These are phyloP conservation scores for Menidia beryllina DNA, from an alignment of 2,113 vertebrate species.

Conservation along the genomic window DNA sequence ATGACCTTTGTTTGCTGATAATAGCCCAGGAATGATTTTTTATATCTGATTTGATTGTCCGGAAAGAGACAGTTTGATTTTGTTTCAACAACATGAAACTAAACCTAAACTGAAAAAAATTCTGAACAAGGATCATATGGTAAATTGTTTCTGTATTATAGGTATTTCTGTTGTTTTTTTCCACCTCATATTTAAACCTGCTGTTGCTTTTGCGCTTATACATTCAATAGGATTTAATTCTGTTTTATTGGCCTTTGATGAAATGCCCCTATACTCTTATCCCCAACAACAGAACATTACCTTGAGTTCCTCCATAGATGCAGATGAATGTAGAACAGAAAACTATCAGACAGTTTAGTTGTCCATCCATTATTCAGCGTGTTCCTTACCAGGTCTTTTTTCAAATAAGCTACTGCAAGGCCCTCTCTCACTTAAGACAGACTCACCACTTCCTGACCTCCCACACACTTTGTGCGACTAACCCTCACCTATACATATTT, in stretches of 20 bases:
- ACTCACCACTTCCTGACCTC: constrained; percentile 58
- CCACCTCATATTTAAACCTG: background rate
- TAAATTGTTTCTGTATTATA: no score
- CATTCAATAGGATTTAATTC: background rate
- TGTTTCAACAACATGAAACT: no score
- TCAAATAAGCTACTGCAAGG: background rate
- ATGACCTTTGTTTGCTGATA: no score
- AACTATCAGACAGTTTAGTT: constrained; percentile 13
- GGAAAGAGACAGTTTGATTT: no score
- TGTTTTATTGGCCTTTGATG: background rate
- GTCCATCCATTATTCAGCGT: constrained; percentile 13
- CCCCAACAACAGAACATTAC: constrained; percentile 32
- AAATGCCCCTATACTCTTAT: background rate
- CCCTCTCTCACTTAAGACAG: background rate
- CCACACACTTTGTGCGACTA: background rate
- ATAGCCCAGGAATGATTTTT: no score
- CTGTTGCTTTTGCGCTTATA: background rate
- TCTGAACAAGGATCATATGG: no score
- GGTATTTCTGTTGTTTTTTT: no score
- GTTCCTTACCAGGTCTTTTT: background rate
- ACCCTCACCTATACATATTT: background rate
- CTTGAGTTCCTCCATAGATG: constrained; percentile 15
- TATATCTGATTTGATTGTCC: no score
- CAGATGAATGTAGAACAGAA: constrained; percentile 10
- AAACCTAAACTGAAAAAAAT: no score